phyloP scores from a whole-genome alignment of 2,888 invertebrate species.

The Dugesia japonica region DNA sequence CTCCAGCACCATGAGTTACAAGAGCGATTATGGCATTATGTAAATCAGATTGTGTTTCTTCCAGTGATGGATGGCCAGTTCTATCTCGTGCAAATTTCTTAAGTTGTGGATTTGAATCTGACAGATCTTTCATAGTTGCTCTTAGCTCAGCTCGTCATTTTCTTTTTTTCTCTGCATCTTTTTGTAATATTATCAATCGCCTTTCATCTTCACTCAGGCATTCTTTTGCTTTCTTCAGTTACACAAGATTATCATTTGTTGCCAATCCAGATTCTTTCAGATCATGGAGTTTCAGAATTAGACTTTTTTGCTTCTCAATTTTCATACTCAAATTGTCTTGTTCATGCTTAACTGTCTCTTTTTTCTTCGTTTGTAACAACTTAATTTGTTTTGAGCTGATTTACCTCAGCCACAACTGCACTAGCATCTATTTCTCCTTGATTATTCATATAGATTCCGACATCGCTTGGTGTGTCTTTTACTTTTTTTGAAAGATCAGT shows the following conservation, averaged over 20 bases:
- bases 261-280: background rate
- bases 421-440: background rate
- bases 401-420: background rate
- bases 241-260: constrained; percentile 10
- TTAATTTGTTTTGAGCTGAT: background rate
- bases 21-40: background rate
- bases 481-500: background rate
- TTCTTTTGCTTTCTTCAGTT: constrained; percentile 20
- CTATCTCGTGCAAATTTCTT: constrained; percentile 20
- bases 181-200: background rate
- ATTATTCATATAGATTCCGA: background rate
- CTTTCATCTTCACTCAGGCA: constrained; percentile 8
- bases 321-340: background rate
- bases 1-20: too few species aligned
- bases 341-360: background rate
- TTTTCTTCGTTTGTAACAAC: background rate
- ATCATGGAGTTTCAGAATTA: background rate
- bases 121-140: constrained; percentile 7
- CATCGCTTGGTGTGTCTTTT: background rate
- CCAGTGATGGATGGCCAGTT: background rate
- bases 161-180: constrained; percentile 10
- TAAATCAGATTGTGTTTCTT: background rate
- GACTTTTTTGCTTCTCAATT: constrained; percentile 15
- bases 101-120: constrained; percentile 6
- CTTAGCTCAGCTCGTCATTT: background rate